phyloP scores from a whole-genome alignment of 2,888 invertebrate species.

The Drosophila yooni region DNA sequence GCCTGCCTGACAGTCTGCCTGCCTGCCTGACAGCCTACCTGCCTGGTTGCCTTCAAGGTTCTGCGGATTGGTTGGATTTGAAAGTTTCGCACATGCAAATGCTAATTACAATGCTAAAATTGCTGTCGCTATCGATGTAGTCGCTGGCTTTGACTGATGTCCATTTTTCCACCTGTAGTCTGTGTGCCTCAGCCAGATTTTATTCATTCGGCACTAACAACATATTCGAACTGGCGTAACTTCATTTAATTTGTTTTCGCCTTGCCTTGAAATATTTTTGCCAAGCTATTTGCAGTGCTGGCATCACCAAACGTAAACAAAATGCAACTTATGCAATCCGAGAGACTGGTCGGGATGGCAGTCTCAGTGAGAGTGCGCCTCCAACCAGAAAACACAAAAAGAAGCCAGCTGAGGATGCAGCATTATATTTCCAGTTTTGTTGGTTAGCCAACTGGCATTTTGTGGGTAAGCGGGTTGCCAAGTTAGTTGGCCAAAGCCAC shows the following conservation, averaged over 20 bases:
- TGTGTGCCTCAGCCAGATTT: not conserved
- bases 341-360: constrained; percentile 38
- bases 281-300: constrained; percentile 51
- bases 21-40: not conserved
- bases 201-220: constrained; percentile 15
- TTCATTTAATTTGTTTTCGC: constrained; percentile 26
- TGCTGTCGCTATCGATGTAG: constrained; percentile 17
- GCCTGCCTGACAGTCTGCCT: not conserved
- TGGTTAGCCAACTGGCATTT: constrained; percentile 50
- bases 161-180: constrained; percentile 43
- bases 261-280: constrained; percentile 10
- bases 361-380: constrained; percentile 61
- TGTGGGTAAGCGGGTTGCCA: constrained; percentile 67
- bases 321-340: constrained; percentile 66
- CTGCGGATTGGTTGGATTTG: constrained; percentile 51
- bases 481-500: constrained; percentile 56
- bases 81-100: constrained; percentile 68
- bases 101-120: constrained; percentile 56
- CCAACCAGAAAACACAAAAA: constrained; percentile 26
- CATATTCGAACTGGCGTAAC: constrained; percentile 54
- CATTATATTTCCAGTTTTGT: constrained; percentile 61
- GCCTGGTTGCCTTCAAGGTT: constrained; percentile 54
- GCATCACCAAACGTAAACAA: constrained; percentile 58
- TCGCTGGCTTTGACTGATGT: constrained; percentile 53
- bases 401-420: constrained; percentile 65